Evolutionary conservation across 23 tunicate genomes (phyloP).

Genomic region (Styela clava): DNA sequence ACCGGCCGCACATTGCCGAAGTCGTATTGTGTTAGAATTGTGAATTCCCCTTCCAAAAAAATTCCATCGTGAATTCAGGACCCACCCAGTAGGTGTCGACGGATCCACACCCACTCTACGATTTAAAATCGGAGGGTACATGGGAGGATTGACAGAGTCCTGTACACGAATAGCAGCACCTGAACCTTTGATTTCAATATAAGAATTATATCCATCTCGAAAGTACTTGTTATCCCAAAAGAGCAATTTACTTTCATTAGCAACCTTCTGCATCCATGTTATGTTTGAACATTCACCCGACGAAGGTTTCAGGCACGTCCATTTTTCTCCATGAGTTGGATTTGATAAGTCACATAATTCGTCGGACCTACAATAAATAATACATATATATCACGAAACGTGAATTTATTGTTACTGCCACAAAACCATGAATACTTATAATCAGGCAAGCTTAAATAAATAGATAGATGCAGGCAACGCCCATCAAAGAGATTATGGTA

Average conservation of each 20-base stretch:
- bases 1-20: conserved; percentile 16
- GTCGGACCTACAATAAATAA: not conserved
- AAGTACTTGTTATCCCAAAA: not conserved
- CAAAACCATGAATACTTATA: too few species aligned
- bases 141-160: not conserved
- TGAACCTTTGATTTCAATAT: not conserved
- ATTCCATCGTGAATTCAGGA: conserved; percentile 29
- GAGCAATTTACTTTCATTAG: not conserved
- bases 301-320: conserved; percentile 27
- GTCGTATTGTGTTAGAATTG: not conserved
- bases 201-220: not conserved
- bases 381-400: not conserved
- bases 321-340: conserved; percentile 36
- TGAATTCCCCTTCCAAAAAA: not conserved
- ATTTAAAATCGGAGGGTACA: not conserved
- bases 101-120: not conserved
- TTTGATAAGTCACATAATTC: conserved; percentile 31
- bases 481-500: too few species aligned
- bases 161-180: not conserved
- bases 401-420: not conserved
- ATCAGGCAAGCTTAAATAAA: too few species aligned
- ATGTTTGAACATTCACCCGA: conserved; percentile 47
- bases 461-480: too few species aligned
- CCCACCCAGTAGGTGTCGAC: conserved; percentile 25
- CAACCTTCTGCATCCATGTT: not conserved